Evolutionary conservation across 2,113 vertebrate genomes (phyloP).

Genomic region (Entomyzon cyanotis): DNA sequence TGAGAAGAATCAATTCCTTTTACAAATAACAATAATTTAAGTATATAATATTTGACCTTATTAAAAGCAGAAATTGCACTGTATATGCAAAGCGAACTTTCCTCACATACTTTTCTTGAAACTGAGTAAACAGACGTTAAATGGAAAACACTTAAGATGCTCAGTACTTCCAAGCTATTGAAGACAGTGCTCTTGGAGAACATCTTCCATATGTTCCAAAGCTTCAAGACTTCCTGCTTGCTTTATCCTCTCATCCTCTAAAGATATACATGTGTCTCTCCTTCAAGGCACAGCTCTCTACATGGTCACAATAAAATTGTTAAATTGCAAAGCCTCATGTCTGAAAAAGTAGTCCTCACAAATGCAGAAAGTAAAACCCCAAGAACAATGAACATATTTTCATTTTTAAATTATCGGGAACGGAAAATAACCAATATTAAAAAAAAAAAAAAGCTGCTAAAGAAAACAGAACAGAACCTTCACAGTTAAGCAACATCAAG

Average conservation of each 20-base stretch:
- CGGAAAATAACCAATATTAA: background rate
- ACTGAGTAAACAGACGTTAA: background rate
- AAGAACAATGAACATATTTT: background rate
- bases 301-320: accelerated
- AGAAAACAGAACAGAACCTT: background rate
- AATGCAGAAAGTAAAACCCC: background rate
- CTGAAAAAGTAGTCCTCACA: background rate
- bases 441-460: background rate
- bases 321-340: background rate
- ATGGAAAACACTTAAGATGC: background rate
- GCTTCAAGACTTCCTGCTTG: background rate
- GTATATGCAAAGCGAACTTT: background rate
- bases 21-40: background rate
- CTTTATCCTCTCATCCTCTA: background rate
- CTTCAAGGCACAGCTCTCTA: background rate
- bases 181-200: background rate
- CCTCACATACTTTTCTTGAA: background rate
- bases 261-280: background rate
- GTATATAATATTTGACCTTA: background rate
- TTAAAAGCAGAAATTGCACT: background rate
- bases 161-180: background rate
- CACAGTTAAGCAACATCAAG: background rate
- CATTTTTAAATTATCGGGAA: background rate
- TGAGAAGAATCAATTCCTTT: background rate
- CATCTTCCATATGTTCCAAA: background rate